These are phyloP conservation scores for Cynopterus sphinx DNA, from an alignment of 2,797 vertebrate genomes.

Conservation along the genomic window DNA sequence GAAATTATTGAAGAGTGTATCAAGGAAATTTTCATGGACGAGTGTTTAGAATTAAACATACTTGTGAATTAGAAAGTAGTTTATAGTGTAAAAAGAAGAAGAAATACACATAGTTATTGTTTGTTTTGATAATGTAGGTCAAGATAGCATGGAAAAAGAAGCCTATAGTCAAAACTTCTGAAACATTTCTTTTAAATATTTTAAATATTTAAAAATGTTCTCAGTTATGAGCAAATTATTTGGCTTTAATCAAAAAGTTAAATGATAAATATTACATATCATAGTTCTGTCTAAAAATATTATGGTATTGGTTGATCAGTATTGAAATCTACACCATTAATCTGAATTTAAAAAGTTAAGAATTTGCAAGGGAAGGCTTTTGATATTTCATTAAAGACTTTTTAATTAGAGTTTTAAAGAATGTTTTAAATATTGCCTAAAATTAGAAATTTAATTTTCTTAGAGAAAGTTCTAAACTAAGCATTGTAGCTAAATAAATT, in stretches of 20 bases:
- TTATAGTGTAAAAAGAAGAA: neutral
- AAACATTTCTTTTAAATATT: neutral
- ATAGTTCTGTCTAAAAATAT: neutral
- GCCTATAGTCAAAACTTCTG: neutral
- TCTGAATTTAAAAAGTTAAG: neutral
- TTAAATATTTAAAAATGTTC: neutral
- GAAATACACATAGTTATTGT: neutral
- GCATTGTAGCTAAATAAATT: constrained; percentile 16
- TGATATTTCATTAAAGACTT: neutral
- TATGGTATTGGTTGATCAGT: neutral
- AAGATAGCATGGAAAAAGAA: neutral
- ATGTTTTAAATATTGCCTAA: neutral
- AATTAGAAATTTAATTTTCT: constrained; percentile 26
- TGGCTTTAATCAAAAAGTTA: constrained; percentile 22
- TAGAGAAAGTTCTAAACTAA: neutral
- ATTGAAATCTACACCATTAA: neutral
- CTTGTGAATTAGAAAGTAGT: neutral
- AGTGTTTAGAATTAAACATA: constrained; percentile 13
- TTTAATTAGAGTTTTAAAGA: constrained; percentile 19
- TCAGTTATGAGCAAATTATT: neutral
- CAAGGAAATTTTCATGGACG: neutral
- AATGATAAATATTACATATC: neutral
- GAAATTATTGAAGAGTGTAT: neutral
- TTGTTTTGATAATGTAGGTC: neutral
- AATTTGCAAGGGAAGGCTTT: neutral